Percentiles rank a stretch among this genome's conserved stretches.
Conservation (phyloP, 2,888 invertebrate genomes). For the Drosophila suboccidentalis region DNA sequence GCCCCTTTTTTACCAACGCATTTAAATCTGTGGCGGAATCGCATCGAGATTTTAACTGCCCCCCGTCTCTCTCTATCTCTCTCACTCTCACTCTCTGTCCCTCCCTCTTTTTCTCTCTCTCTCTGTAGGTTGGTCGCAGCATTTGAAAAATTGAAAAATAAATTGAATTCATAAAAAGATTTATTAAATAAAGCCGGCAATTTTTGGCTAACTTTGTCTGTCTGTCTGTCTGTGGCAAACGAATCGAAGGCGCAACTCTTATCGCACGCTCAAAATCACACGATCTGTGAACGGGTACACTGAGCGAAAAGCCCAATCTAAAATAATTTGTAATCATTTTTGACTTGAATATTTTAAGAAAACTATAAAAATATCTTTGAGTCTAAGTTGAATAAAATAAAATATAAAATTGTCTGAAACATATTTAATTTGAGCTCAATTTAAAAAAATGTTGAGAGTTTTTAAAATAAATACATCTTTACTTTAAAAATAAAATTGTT, state of each 20-base stretch:
- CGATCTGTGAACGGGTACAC: slow-evolving; percentile 39
- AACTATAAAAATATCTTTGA: too few relatives aligned
- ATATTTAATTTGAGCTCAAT: too few relatives aligned
- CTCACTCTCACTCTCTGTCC: not conserved
- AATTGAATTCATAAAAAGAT: slow-evolving; percentile 76
- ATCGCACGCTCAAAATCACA: slow-evolving; percentile 65
- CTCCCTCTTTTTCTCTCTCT: slow-evolving; percentile 13
- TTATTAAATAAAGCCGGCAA: slow-evolving; percentile 73
- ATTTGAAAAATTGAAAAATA: slow-evolving; percentile 77
- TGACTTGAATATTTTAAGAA: too few relatives aligned
- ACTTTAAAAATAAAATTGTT: too few relatives aligned
- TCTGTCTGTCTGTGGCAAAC: slow-evolving; percentile 39
- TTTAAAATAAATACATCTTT: too few relatives aligned
- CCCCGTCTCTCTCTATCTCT: not conserved
- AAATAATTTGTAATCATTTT: too few relatives aligned
- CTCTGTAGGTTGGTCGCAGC: slow-evolving; percentile 41
- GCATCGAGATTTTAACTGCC: slow-evolving; percentile 34
- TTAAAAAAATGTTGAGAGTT: too few relatives aligned
- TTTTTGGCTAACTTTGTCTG: slow-evolving; percentile 63
- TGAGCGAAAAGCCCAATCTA: not conserved
- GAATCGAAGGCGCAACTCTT: slow-evolving; percentile 54
- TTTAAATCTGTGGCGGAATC: slow-evolving; percentile 49
- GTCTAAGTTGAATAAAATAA: too few relatives aligned
- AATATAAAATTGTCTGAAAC: too few relatives aligned
- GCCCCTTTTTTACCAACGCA: not conserved